Conservation (phyloP, 2,797 vertebrate species). For the Corythornis leucogaster region DNA sequence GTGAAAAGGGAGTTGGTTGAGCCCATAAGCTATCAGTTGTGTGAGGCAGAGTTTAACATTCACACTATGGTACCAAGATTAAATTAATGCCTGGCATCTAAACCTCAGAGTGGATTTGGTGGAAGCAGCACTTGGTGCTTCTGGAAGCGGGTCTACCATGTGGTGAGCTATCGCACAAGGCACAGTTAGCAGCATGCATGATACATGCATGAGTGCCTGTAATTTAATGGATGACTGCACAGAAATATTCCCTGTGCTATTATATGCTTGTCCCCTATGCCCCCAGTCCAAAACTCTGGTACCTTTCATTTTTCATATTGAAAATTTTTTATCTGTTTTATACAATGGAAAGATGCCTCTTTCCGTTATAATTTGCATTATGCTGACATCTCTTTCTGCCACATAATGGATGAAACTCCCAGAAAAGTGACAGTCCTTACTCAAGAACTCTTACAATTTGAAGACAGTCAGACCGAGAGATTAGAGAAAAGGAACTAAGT, state of each 20-base stretch:
- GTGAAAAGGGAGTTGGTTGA: not conserved
- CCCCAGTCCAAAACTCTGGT: not conserved
- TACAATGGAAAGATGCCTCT: not conserved
- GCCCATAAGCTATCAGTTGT: not conserved
- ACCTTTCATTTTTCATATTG: not conserved
- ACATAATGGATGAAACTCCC: not conserved
- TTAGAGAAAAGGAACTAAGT: not conserved
- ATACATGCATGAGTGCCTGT: not conserved
- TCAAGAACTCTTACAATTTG: not conserved
- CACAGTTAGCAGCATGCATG: not conserved
- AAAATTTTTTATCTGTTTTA: not conserved
- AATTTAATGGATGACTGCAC: not conserved
- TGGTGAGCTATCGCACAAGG: not conserved
- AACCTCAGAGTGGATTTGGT: not conserved
- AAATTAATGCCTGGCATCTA: not conserved
- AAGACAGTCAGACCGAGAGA: not conserved
- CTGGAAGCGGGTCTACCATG: fast-evolving
- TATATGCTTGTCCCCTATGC: not conserved
- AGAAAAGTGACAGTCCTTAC: not conserved
- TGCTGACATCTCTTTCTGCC: not conserved
- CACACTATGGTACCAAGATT: fast-evolving
- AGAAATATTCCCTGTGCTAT: not conserved
- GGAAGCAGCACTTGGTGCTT: not conserved
- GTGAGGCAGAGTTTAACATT: not conserved
- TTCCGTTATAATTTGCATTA: not conserved